Conservation (phyloP, 2,888 invertebrate species). For the Cantharis rustica region DNA sequence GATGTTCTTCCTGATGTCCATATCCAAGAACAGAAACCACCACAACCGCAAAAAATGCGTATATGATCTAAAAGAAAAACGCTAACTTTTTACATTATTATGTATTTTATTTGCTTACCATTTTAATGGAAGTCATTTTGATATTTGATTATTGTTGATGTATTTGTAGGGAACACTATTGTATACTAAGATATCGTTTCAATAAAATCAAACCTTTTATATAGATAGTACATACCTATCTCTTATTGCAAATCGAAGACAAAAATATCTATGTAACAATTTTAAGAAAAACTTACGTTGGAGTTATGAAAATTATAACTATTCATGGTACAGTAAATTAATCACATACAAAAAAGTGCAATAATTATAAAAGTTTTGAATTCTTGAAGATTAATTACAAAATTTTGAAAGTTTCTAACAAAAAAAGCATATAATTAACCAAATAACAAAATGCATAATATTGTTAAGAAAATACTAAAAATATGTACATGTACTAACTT, state of each 20-base stretch:
- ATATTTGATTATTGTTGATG: neutral
- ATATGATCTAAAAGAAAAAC: neutral
- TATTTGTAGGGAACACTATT: neutral
- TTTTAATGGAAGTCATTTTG: neutral
- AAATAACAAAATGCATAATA: neutral
- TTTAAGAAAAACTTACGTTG: neutral
- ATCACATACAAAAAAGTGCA: neutral
- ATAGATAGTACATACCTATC: neutral
- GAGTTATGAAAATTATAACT: neutral
- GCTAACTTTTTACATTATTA: too few relatives aligned
- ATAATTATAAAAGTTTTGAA: neutral
- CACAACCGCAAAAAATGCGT: neutral
- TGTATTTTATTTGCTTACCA: neutral
- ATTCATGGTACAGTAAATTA: neutral
- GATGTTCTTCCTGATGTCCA: neutral
- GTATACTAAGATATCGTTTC: neutral
- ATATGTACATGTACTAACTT: too few relatives aligned
- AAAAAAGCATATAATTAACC: neutral
- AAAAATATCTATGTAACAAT: too few relatives aligned
- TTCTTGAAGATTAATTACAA: neutral
- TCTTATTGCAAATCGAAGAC: too few relatives aligned
- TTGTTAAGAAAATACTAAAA: neutral
- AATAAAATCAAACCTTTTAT: neutral
- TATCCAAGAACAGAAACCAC: neutral
- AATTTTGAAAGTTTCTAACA: neutral